These are phyloP conservation scores for Gallinago undulata DNA, from an alignment of 2,113 vertebrate species.

Conservation along the genomic window DNA sequence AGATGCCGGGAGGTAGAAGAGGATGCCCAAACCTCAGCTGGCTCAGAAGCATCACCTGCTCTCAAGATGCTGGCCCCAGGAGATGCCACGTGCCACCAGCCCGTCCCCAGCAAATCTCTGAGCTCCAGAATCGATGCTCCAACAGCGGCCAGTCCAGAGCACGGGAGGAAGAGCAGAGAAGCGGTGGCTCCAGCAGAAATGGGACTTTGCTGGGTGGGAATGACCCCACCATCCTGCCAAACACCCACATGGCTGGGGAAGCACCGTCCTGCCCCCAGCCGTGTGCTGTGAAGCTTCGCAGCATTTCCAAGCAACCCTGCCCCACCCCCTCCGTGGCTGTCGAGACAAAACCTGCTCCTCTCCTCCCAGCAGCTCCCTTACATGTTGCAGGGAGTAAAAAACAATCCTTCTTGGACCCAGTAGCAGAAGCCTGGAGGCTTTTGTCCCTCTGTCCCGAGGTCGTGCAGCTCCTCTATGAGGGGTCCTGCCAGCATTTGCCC, in stretches of 20 bases:
- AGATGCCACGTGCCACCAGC: background rate
- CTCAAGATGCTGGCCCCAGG: background rate
- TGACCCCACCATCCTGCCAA: background rate
- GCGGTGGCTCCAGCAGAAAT: background rate
- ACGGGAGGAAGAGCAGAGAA: background rate
- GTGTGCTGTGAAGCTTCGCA: rapidly evolving
- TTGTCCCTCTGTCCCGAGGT: background rate
- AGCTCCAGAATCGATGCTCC: background rate
- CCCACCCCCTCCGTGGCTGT: rapidly evolving
- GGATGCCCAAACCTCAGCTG: background rate
- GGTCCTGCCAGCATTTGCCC: background rate
- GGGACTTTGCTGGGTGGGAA: background rate
- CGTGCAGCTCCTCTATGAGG: background rate
- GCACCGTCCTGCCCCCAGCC: background rate
- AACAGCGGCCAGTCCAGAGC: rapidly evolving
- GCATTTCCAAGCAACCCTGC: background rate
- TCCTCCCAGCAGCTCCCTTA: background rate
- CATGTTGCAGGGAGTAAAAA: background rate
- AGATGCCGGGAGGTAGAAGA: background rate
- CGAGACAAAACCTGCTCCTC: background rate
- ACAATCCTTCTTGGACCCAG: background rate
- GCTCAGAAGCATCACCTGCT: rapidly evolving
- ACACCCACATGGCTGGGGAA: background rate
- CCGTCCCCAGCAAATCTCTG: background rate
- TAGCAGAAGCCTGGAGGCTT: background rate